Conservation (phyloP, 2,888 invertebrate genomes). For the Pheosia tremula region DNA sequence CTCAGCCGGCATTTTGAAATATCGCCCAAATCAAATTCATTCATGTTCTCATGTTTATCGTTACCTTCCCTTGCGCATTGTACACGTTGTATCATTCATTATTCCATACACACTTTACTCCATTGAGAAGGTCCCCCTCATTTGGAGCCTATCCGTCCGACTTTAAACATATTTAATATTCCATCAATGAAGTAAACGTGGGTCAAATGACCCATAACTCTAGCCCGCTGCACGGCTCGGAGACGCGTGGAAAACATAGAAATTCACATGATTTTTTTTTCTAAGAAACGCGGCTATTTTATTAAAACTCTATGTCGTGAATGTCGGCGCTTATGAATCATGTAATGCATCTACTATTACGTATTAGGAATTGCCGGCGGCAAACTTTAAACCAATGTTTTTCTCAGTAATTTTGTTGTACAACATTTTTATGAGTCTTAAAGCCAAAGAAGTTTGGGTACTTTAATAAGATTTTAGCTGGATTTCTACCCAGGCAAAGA, state of each 20-base stretch:
- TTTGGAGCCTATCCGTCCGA: conserved; percentile 36
- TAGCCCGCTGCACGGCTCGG: conserved; percentile 40
- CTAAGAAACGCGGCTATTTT: conserved; percentile 60
- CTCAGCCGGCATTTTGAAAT: too few relatives aligned
- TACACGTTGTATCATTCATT: too few relatives aligned
- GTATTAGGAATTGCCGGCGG: conserved; percentile 30
- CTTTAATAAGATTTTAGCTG: too few relatives aligned
- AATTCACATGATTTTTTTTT: conserved; percentile 65
- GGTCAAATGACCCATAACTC: conserved; percentile 74
- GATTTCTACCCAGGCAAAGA: too few relatives aligned
- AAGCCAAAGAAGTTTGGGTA: too few relatives aligned
- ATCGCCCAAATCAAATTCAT: too few relatives aligned
- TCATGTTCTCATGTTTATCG: too few relatives aligned
- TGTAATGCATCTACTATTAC: conserved; percentile 37
- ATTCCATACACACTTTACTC: neutral
- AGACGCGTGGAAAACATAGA: conserved; percentile 54
- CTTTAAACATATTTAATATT: conserved; percentile 65
- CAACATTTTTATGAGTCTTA: neutral
- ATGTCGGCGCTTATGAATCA: conserved; percentile 56
- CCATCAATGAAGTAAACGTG: conserved; percentile 57
- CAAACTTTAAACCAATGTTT: conserved; percentile 19
- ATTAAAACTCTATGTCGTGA: conserved; percentile 61
- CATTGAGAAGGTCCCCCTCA: conserved; percentile 15
- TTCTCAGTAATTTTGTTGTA: neutral
- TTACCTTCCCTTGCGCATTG: too few relatives aligned